Evolutionary conservation across 35 echinoderm and acorn worm genomes (phyloP), one percentile per base, ranked within the genome.

Genomic region (Amphiura filiformis): DNA sequence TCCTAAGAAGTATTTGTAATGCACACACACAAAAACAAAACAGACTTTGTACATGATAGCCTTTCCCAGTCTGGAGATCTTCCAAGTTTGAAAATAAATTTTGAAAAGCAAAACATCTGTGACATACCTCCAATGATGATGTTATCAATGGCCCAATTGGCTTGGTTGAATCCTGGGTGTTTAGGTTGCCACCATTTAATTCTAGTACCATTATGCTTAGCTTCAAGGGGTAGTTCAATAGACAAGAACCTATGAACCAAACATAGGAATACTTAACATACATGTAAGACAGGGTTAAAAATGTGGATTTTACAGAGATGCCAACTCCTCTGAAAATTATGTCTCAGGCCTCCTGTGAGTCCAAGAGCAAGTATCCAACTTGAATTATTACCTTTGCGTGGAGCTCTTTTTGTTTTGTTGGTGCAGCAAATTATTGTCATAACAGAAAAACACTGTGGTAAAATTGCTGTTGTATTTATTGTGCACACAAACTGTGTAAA

Each of bases 131-230:
- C 92, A 39, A 97, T 86, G 38, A 97, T 84, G 26, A 97, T 75
- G 80, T 97, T 97, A 78, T 97, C 95, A 26, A 97, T 89, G 81
- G 89, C 92, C 87, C 93, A 97, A 83, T 97, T 91, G 13, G 81
- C 89, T 42, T 91, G 85, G 35, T 93, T 76, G 11, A 85, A 44
- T 34, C 95, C 95, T 31, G 89, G 61, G 57, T 97, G 95, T 30
- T 79, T 87, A 20, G 95, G 95, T 76, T 94, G 92, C 88, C 89
- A 88, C 95, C 95, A 97, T 35, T 84, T 90, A 39, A 97, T 64
- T 31, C 92, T 83, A 0, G 92, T 92, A 14, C 95, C 95, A 39
- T 89, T 94, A 82, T 88, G 40, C 36, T 86, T 78, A 31, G 95
- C 92, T 1, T 84, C 86, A 28, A 65, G 4, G 0, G 91, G 92